These are phyloP conservation scores for Clarias batrachus DNA, from an alignment of 2,113 vertebrate species.

Conservation along the genomic window DNA sequence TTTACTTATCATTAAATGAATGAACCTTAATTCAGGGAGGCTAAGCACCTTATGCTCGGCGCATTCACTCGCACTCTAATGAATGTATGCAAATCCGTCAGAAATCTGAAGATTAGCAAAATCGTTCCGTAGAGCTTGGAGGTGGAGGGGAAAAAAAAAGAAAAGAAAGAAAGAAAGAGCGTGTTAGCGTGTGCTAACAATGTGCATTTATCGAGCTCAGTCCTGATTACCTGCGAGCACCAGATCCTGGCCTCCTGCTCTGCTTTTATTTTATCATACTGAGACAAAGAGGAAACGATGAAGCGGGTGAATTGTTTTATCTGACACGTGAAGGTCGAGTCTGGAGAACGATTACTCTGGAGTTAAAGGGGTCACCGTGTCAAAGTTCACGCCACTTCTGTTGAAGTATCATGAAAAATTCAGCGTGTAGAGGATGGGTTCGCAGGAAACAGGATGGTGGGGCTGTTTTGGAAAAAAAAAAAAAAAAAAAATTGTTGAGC, in stretches of 20 bases:
- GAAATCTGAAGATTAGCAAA: slow-evolving; percentile 65
- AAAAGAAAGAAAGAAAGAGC: slow-evolving; percentile 58
- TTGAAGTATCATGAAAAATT: slow-evolving; percentile 49
- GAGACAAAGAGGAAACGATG: slow-evolving; percentile 20
- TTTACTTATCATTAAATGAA: slow-evolving; percentile 67
- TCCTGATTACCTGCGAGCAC: slow-evolving; percentile 13
- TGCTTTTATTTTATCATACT: background rate
- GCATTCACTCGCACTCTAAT: slow-evolving; percentile 55
- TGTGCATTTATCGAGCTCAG: slow-evolving; percentile 41
- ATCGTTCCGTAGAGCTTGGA: slow-evolving; percentile 50
- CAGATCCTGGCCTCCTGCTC: background rate
- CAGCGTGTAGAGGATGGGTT: slow-evolving; percentile 52
- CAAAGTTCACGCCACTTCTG: slow-evolving; percentile 43
- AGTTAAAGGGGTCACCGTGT: slow-evolving; percentile 45
- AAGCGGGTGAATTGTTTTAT: slow-evolving; percentile 35
- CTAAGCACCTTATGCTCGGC: slow-evolving; percentile 63
- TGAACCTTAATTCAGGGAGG: slow-evolving; percentile 61
- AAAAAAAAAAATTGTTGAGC: slow-evolving; percentile 82
- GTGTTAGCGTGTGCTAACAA: slow-evolving; percentile 43
- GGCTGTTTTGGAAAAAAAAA: slow-evolving; percentile 81
- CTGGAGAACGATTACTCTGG: background rate
- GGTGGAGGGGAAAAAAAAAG: background rate
- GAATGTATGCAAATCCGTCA: slow-evolving; percentile 66
- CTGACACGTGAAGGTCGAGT: slow-evolving; percentile 46
- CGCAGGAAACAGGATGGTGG: slow-evolving; percentile 65